A percentile compares a stretch with the other conserved stretches of the same genome.
Conservation (phyloP, 2,797 vertebrate genomes). For the Leucoraja ocellata region DNA sequence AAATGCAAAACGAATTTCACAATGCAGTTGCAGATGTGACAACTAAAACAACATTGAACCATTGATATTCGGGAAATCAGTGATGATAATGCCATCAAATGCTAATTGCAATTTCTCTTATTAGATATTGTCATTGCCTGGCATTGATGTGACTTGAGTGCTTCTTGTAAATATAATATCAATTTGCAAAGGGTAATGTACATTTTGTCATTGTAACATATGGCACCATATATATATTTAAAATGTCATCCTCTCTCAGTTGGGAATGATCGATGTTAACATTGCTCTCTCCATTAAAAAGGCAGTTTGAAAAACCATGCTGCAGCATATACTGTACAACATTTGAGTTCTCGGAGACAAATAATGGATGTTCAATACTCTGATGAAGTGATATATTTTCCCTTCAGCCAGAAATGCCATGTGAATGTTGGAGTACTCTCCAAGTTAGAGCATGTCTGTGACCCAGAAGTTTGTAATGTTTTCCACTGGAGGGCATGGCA, state of each 20-base stretch:
- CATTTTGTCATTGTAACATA: not conserved
- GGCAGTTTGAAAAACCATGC: not conserved
- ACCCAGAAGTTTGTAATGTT: not conserved
- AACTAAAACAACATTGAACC: no score
- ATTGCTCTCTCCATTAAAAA: not conserved
- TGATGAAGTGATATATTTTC: not conserved
- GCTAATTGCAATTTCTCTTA: no score
- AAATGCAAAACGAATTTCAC: no score
- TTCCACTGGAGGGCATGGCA: constrained; percentile 24
- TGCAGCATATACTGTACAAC: not conserved
- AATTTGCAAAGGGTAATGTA: not conserved
- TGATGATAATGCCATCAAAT: no score
- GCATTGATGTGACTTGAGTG: no score
- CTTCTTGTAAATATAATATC: not conserved
- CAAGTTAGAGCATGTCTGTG: not conserved
- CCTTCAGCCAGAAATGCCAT: constrained; percentile 12
- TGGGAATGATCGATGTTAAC: not conserved
- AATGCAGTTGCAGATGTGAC: no score
- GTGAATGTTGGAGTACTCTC: constrained; percentile 3
- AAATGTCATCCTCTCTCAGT: not conserved
- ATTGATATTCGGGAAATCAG: no score
- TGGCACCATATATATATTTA: no score
- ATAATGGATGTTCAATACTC: not conserved
- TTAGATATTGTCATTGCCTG: no score
- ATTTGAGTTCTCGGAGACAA: not conserved